Percentiles rank a stretch among this genome's conserved stretches.
Evolutionary conservation across 1,140 invertebrate species (phyloP).

Genomic region (Drosophila asahinai): DNA sequence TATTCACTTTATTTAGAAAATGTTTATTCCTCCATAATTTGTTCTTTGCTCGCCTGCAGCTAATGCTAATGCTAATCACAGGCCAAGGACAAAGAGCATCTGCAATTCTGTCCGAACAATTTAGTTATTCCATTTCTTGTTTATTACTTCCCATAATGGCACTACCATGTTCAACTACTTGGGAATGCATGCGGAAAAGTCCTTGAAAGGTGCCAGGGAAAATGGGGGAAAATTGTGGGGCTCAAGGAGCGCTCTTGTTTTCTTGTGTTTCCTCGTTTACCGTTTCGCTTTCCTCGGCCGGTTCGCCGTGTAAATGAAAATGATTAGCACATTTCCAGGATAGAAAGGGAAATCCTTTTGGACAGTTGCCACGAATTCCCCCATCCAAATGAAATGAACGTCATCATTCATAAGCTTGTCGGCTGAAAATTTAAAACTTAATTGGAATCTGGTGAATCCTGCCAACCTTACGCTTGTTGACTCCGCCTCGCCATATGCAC

Average conservation of each 20-base stretch:
- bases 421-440: conserved; percentile 56
- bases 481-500: conserved; percentile 31
- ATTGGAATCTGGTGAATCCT: conserved; percentile 51
- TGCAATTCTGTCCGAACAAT: conserved; percentile 26
- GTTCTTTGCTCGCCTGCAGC: too few species aligned
- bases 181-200: conserved; percentile 41
- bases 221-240: not conserved
- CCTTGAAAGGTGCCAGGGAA: conserved; percentile 38
- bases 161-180: conserved; percentile 51
- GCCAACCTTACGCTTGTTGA: conserved; percentile 47
- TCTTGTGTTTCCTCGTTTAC: conserved; percentile 14
- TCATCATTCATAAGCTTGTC: conserved; percentile 49
- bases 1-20: not conserved
- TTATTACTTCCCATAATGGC: conserved; percentile 59
- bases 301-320: conserved; percentile 37
- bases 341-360: conserved; percentile 11
- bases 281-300: conserved; percentile 2
- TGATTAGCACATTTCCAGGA: conserved; percentile 45
- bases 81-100: conserved; percentile 32
- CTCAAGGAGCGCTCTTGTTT: conserved; percentile 9
- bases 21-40: not conserved
- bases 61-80: conserved; percentile 9
- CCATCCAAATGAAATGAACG: conserved; percentile 20
- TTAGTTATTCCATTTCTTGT: conserved; percentile 51
- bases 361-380: conserved; percentile 20